Base-by-base conservation (phyloP, 1,140 invertebrate species). In the Drosophila willistoni region DNA sequence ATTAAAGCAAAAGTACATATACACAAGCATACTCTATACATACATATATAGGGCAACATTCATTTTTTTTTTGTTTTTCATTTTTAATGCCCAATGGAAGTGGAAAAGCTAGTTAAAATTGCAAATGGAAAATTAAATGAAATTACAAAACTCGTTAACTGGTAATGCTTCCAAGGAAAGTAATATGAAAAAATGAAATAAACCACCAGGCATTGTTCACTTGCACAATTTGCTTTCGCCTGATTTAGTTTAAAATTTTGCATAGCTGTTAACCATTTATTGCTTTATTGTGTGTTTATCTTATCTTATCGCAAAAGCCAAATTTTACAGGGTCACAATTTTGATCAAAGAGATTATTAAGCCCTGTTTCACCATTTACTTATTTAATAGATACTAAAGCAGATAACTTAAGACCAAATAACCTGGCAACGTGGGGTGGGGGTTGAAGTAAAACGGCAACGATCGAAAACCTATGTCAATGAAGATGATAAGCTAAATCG, bases 401-500 rank as follows among this genome's bases (percentile, higher is more conserved):
- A 62, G 14, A 33, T 14, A 12, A 22, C 33, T 60, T 60, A 64
- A 39, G 34, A 29, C 54, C 1, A 29, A 34, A 69, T 76, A 76
- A 76, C 54, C 65, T 34, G 65, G 42, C 57, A 66, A 76, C 68
- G 17, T 0, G 7, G 36, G 29, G 25, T n/a, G 41, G 33, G 42
- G 47, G 5, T 29, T 5, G 5, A 29, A 7, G 29, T 29, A 34
- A 64, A 29, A 54, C 29, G n/a, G 36, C 47, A 36, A 54, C 60
- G 14, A 74, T 62, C 61, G 68, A 17, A 44, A 68, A 39, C 54
- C 65, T 47, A 60, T 34, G 2, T 47, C 57, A 64, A 63, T 57
- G 19, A 60, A 57, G 29, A 59, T 60, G 65, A 66, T 41, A 76
- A 76, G 69, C 75, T 76, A 76, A 77, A 12, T 22, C 7, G 10